phyloP scores from a whole-genome alignment of 2,888 invertebrate species.

The Zonitis immaculata region DNA sequence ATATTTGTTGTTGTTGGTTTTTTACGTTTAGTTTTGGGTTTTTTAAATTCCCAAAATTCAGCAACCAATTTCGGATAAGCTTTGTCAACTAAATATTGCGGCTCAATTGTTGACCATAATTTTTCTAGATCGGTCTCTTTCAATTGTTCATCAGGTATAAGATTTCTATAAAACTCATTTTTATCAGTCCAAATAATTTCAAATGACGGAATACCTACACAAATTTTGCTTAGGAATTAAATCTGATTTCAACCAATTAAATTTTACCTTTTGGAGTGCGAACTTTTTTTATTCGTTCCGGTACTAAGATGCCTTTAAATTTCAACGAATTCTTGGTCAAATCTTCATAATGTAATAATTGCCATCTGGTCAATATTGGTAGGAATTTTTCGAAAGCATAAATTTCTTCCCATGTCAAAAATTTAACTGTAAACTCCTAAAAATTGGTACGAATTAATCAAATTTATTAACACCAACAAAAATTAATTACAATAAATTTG shows the following conservation, averaged over 20 bases:
- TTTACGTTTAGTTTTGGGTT: constrained; percentile 50
- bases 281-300: constrained; percentile 55
- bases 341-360: constrained; percentile 52
- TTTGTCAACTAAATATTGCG: constrained; percentile 57
- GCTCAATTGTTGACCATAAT: constrained; percentile 65
- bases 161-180: constrained; percentile 53
- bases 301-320: constrained; percentile 44
- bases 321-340: constrained; percentile 19
- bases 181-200: constrained; percentile 69
- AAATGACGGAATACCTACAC: constrained; percentile 51
- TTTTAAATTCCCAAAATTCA: constrained; percentile 45
- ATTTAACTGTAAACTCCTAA: constrained; percentile 61
- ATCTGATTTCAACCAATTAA: too few species aligned
- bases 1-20: constrained; percentile 12
- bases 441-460: too few species aligned
- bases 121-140: constrained; percentile 46
- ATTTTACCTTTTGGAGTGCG: constrained; percentile 50
- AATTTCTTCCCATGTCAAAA: constrained; percentile 69
- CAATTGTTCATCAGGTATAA: constrained; percentile 60
- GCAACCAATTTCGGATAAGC: constrained; percentile 63
- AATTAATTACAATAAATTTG: constrained; percentile 61
- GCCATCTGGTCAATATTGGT: constrained; percentile 73
- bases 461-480: too few species aligned
- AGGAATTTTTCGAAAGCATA: constrained; percentile 75
- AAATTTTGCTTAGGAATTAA: too few species aligned